phyloP scores from a whole-genome alignment of 1,140 invertebrate genomes.

The Aphis craccivora region DNA sequence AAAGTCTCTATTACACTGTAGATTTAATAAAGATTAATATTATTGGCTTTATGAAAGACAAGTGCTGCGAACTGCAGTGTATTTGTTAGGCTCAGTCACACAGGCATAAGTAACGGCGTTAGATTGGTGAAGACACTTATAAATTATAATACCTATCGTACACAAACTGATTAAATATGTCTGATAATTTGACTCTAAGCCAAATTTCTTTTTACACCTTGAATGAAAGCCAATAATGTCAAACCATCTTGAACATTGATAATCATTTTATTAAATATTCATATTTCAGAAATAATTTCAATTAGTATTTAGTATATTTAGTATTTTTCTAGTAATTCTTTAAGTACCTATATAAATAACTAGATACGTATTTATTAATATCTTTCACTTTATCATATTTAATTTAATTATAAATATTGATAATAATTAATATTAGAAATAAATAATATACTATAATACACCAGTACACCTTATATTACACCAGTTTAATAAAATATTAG shows the following conservation, averaged over 20 bases:
- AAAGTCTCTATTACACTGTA: too few species aligned
- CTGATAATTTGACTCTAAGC: neutral
- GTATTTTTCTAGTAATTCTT: neutral
- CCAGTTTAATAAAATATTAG: too few species aligned
- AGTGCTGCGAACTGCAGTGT: neutral
- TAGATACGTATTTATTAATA: neutral
- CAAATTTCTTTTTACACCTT: constrained; percentile 18
- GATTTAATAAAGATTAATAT: neutral
- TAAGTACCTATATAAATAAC: neutral
- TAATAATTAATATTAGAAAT: neutral
- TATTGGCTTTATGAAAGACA: neutral
- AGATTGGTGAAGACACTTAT: neutral
- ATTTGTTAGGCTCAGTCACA: neutral
- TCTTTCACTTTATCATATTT: neutral
- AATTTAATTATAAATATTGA: neutral
- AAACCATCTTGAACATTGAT: neutral
- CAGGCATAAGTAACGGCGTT: neutral
- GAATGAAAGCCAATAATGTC: neutral
- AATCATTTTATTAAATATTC: neutral
- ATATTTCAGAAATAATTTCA: neutral
- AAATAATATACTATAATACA: too few species aligned
- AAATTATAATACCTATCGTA: neutral
- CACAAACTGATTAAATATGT: constrained; percentile 8
- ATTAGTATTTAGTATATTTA: neutral
- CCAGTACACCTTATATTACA: too few species aligned